phyloP scores from a whole-genome alignment of 2,888 invertebrate genomes.

The Campoletis raptor region DNA sequence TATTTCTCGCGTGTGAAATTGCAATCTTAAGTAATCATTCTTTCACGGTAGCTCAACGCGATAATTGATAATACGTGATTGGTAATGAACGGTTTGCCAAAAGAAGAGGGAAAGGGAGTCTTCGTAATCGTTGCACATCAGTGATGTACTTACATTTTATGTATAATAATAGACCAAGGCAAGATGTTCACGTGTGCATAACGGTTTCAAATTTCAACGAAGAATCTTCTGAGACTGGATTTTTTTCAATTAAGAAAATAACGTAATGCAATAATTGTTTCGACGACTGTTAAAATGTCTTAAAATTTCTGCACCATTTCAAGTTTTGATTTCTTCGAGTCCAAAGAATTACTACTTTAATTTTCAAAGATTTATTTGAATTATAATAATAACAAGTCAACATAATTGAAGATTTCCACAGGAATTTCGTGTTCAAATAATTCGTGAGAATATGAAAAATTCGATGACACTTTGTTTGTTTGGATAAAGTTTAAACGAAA shows the following conservation, averaged over 20 bases:
- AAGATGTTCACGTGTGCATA: slow-evolving; percentile 41
- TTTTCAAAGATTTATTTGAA: not conserved
- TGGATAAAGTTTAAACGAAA: too few species aligned
- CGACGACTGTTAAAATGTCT: not conserved
- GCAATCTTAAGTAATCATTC: slow-evolving; percentile 48
- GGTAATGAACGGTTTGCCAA: slow-evolving; percentile 28
- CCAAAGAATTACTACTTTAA: too few species aligned
- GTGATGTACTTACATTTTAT: slow-evolving; percentile 25
- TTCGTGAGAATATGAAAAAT: not conserved
- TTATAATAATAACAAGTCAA: not conserved
- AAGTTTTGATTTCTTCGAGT: not conserved
- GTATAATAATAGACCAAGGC: not conserved
- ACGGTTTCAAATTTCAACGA: slow-evolving; percentile 25
- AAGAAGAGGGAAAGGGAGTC: slow-evolving; percentile 15
- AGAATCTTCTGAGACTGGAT: not conserved
- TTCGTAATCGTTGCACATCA: slow-evolving; percentile 44
- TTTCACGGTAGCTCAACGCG: slow-evolving; percentile 51
- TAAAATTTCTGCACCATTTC: not conserved
- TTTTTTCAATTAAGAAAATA: slow-evolving; percentile 40
- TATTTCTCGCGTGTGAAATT: slow-evolving; percentile 58
- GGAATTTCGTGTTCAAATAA: not conserved
- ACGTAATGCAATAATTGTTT: not conserved
- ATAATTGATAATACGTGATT: slow-evolving; percentile 61
- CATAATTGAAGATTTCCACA: not conserved
- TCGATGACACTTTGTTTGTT: too few species aligned